Conservation (phyloP, 2,797 vertebrate species). For the Benthosema pterotum region DNA sequence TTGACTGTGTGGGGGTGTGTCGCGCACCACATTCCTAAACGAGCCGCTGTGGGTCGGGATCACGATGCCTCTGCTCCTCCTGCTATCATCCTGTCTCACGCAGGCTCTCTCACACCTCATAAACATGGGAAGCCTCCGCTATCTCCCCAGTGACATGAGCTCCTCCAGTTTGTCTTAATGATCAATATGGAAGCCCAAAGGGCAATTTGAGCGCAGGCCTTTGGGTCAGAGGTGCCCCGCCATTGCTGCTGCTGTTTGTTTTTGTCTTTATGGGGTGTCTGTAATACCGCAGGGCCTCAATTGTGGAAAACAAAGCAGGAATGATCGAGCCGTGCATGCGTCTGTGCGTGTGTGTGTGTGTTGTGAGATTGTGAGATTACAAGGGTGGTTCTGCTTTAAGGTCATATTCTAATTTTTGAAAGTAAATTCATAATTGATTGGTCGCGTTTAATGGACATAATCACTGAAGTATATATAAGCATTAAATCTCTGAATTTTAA, state of each 20-base stretch:
- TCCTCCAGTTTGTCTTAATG: slow-evolving; percentile 46
- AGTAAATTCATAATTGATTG: no score
- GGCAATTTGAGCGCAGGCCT: slow-evolving; percentile 66
- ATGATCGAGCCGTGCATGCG: background rate
- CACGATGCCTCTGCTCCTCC: background rate
- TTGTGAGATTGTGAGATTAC: no score
- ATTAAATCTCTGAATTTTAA: no score
- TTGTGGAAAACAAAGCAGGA: slow-evolving; percentile 57
- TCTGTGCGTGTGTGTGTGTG: background rate
- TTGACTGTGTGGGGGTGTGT: no score
- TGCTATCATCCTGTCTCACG: background rate
- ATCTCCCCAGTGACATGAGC: slow-evolving; percentile 18
- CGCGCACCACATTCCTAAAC: no score
- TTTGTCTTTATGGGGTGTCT: slow-evolving; percentile 59
- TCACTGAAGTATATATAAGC: no score
- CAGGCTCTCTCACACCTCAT: slow-evolving; percentile 8
- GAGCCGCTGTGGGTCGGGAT: background rate
- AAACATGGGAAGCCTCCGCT: slow-evolving; percentile 7
- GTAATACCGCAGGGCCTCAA: slow-evolving; percentile 54
- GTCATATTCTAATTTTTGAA: slow-evolving; percentile 1
- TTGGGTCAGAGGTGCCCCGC: slow-evolving; percentile 66
- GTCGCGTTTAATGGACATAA: background rate
- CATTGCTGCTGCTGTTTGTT: slow-evolving; percentile 59
- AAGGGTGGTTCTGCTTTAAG: slow-evolving; percentile 8
- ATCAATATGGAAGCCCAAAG: slow-evolving; percentile 58